Percentiles rank a stretch among this genome's conserved stretches.
phyloP scores from a whole-genome alignment of 1,140 invertebrate genomes.

The Lasioglossum baleicum region DNA sequence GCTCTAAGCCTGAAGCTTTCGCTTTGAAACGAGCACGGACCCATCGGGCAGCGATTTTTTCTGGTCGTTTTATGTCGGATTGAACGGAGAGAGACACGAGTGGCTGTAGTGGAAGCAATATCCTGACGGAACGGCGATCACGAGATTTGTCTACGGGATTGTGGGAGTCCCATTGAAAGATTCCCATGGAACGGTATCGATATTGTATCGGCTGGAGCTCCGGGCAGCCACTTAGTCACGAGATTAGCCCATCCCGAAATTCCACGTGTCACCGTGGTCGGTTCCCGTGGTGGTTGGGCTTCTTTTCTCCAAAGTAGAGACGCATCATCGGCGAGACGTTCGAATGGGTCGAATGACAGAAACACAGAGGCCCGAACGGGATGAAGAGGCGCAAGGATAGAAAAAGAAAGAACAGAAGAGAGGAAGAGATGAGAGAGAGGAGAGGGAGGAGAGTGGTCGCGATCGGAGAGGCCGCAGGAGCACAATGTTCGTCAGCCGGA shows the following conservation, averaged over 20 bases:
- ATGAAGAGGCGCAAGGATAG: background rate
- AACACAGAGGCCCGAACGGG: slow-evolving; percentile 31
- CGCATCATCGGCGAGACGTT: slow-evolving; percentile 45
- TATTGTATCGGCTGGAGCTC: slow-evolving; percentile 44
- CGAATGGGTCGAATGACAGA: slow-evolving; percentile 53
- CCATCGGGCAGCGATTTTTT: too few species aligned
- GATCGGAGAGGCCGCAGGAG: slow-evolving; percentile 51
- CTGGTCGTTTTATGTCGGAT: too few species aligned
- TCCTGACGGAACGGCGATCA: too few species aligned
- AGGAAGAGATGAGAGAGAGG: background rate
- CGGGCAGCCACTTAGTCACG: slow-evolving; percentile 54
- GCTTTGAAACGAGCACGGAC: too few species aligned
- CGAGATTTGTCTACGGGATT: too few species aligned
- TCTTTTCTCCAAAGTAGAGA: slow-evolving; percentile 11
- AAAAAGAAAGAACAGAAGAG: background rate
- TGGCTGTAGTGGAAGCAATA: too few species aligned
- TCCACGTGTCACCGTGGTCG: slow-evolving; percentile 54
- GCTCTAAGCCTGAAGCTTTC: too few species aligned
- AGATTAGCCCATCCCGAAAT: slow-evolving; percentile 57
- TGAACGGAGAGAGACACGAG: too few species aligned
- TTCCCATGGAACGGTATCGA: slow-evolving; percentile 32
- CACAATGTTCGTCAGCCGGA: slow-evolving; percentile 65
- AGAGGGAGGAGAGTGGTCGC: background rate
- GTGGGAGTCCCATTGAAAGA: background rate
- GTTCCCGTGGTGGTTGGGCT: background rate